Evolutionary conservation across 2,113 vertebrate species (phyloP), one percentile per base, ranked within the genome.

Genomic region (Tetrao urogallus): DNA sequence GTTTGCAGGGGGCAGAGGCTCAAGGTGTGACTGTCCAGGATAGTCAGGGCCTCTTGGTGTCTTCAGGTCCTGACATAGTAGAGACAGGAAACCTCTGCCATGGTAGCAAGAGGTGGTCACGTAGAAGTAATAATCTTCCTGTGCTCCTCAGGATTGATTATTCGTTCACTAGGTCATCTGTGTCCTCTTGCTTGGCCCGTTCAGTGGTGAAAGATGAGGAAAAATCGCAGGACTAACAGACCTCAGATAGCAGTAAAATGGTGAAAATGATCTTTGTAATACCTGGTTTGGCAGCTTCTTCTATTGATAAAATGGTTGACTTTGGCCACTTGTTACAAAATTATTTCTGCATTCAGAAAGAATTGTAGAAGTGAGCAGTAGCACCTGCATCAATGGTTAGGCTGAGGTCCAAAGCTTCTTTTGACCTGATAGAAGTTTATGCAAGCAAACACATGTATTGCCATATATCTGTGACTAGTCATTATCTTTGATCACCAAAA

Each of bases 91-190:
- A n/a, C 9, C 34, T 76, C 30, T 45, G 56, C 3, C 3, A 6
- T 4, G 18, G 43, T 6, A 22, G 8, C 1, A 18, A 24, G 50
- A 52, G 17, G 20, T 22, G 0, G 2, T 14, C 7, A 52, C 20
- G 25, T n/a, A 17, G 7, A 75, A 78, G n/a, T 16, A 67, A 16
- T 36, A 13, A 38, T 3, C 3, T 69, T 14, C 7, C 11, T 1
- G 3, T 45, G 24, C 1, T 5, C 25, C 18, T 69, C 10, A 14
- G 19, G 4, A 21, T 18, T 24, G 32, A 10, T 42, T 15, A 40
- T 28, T 79, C 6, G 3, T 21, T 57, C 12, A 8, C 30, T 32
- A 36, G 4, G 43, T 77, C 4, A 76, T 6, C 14, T 67, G 13
- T 19, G 22, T 17, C 15, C 9, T 40, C 40, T 71, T 71, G 24